These are phyloP conservation scores for Habropoda laboriosa DNA, from an alignment of 1,140 invertebrate species.

Conservation along the genomic window DNA sequence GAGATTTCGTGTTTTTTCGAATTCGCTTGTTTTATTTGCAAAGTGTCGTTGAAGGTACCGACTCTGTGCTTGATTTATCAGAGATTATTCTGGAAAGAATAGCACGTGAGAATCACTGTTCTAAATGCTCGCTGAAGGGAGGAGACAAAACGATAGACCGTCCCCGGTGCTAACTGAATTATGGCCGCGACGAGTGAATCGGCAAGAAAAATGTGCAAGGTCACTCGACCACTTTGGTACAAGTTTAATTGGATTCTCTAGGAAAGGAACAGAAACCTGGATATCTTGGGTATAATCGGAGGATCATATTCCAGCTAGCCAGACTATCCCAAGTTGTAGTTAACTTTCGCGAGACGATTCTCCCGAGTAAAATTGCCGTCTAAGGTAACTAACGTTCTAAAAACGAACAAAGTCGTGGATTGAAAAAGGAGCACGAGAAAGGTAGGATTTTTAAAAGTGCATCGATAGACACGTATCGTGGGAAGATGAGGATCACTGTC, in stretches of 20 bases:
- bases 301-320: background rate
- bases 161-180: constrained; percentile 66
- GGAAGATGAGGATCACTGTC: constrained; percentile 66
- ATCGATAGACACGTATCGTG: background rate
- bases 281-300: constrained; percentile 36
- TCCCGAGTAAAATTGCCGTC: too few relatives aligned
- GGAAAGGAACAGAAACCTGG: constrained; percentile 30
- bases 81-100: background rate
- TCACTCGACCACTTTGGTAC: constrained; percentile 34
- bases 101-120: constrained; percentile 63
- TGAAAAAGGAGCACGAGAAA: too few relatives aligned
- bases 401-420: too few relatives aligned
- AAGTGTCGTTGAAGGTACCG: background rate
- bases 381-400: too few relatives aligned
- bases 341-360: too few relatives aligned
- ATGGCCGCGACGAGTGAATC: constrained; percentile 62
- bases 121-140: constrained; percentile 52
- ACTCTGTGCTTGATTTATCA: too few relatives aligned
- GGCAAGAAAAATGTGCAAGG: constrained; percentile 69
- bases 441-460: too few relatives aligned
- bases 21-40: background rate
- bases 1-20: too few relatives aligned
- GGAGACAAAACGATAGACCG: constrained; percentile 35
- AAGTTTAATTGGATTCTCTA: constrained; percentile 52
- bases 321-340: too few relatives aligned